These are phyloP conservation scores for Carterocephalus palaemon DNA, from an alignment of 2,888 invertebrate genomes.

Conservation along the genomic window DNA sequence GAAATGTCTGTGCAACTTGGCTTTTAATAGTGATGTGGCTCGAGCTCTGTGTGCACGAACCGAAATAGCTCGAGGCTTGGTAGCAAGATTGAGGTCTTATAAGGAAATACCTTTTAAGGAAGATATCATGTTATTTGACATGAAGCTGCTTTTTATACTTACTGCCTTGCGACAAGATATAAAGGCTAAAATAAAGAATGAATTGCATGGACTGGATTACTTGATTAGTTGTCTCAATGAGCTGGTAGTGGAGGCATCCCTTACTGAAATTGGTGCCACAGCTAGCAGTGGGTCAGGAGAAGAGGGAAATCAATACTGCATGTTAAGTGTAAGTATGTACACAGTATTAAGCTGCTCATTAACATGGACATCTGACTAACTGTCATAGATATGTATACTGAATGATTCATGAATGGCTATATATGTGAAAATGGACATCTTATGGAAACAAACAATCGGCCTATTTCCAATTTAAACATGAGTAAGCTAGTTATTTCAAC, in stretches of 20 bases:
- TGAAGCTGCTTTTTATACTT: conserved; percentile 92
- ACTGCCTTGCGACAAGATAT: conserved; percentile 89
- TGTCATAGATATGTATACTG: too few species aligned
- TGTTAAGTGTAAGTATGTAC: conserved; percentile 47
- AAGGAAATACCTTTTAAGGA: conserved; percentile 81
- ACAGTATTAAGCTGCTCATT: too few species aligned
- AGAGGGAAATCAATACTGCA: conserved; percentile 36
- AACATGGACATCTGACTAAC: too few species aligned
- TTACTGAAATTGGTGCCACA: conserved; percentile 40
- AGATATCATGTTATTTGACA: conserved; percentile 90
- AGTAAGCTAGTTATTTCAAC: too few species aligned
- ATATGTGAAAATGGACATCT: too few species aligned
- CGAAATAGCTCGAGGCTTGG: conserved; percentile 83
- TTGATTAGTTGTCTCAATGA: conserved; percentile 83
- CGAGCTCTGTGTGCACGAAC: conserved; percentile 74
- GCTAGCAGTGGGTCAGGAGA: conserved; percentile 40
- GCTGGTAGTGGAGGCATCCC: conserved; percentile 70
- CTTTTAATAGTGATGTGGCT: conserved; percentile 83
- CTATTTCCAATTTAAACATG: too few species aligned
- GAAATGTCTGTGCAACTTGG: conserved; percentile 93
- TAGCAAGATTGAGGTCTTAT: conserved; percentile 84
- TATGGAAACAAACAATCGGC: too few species aligned
- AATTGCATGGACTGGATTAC: conserved; percentile 83
- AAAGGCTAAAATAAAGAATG: conserved; percentile 81
- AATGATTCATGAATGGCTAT: too few species aligned